Evolutionary conservation across 2,888 invertebrate species (phyloP), one percentile per base, ranked within the genome.

Genomic region (Acleris literana): DNA sequence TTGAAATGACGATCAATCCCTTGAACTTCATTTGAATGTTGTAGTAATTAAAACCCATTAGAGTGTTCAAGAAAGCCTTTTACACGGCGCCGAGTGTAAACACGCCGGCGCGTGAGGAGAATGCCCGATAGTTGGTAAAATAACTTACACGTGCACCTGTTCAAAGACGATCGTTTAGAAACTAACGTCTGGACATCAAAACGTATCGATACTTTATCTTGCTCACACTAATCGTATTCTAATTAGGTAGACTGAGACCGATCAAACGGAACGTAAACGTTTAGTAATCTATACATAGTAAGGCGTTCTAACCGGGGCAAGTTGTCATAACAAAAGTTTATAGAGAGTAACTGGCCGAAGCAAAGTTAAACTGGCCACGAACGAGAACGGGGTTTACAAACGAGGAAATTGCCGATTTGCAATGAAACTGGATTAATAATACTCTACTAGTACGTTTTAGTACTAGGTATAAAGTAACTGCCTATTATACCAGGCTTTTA

Each of bases 101-200:
- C 77, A 71, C 46, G 55, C 51, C 71, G 70, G 71, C 25, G 71
- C 25, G 84, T 82, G 86, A 76, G 79, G 74, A 68, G 83, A 82
- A 82, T 84, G 69, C 71, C 71, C 75, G 75, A 79, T 81, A 80
- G 76, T 77, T 76, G 77, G 81, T 83, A 78, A 85, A 88, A 88
- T 85, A 81, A 83, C 80, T 86, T 80, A 83, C 81, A 84, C 81
- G 79, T 83, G 87, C 91, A 91, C 90, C 91, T 91, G 88, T 86
- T 83, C 84, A 89, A 90, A 88, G 87, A 85, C 78, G 75, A 78
- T 80, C 83, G 83, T 85, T 84, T 83, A 78, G 75, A 80, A 78
- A 81, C 75, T 72, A 58, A 63, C 11, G 58, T 25, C 55, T 53
- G 39, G 16, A 13, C 17, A 44, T 39, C n/a, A 11, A 48, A 57